Conservation (phyloP, 2,113 vertebrate species). For the Megaceryle maxima region DNA sequence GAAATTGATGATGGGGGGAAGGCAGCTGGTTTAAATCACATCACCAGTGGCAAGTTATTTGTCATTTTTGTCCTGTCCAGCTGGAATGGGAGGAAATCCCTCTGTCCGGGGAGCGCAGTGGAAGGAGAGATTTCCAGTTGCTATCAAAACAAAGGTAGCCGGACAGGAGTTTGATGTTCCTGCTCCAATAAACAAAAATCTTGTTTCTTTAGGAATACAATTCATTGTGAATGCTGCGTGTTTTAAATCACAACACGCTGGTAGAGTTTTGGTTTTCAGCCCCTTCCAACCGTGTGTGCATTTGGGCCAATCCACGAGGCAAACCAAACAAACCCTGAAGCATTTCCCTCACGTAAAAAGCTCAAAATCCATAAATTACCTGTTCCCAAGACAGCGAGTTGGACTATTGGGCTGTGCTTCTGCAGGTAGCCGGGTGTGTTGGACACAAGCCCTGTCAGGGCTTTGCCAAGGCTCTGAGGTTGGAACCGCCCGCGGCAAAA, state of each 20-base stretch:
- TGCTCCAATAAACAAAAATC: not conserved
- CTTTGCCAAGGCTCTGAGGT: not conserved
- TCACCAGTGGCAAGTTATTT: not conserved
- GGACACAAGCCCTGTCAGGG: not conserved
- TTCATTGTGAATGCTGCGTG: not conserved
- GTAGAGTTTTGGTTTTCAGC: no score
- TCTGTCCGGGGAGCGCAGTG: not conserved
- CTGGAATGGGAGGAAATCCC: not conserved
- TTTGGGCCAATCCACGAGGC: no score
- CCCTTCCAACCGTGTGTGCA: no score
- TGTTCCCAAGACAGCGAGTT: not conserved
- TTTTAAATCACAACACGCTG: no score
- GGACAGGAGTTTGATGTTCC: not conserved
- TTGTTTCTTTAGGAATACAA: not conserved
- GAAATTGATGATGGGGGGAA: not conserved
- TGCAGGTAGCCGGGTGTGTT: not conserved
- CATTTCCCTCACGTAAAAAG: not conserved
- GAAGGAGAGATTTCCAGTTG: not conserved
- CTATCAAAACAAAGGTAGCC: not conserved
- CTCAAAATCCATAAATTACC: not conserved
- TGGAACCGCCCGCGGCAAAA: slow-evolving; percentile 1
- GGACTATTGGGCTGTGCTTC: not conserved
- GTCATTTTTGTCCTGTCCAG: not conserved
- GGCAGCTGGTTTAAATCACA: not conserved
- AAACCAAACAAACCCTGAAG: no score